Evolutionary conservation across 2,113 vertebrate genomes (phyloP), one percentile per base, ranked within the genome.

Genomic region (Vulpes vulpes): DNA sequence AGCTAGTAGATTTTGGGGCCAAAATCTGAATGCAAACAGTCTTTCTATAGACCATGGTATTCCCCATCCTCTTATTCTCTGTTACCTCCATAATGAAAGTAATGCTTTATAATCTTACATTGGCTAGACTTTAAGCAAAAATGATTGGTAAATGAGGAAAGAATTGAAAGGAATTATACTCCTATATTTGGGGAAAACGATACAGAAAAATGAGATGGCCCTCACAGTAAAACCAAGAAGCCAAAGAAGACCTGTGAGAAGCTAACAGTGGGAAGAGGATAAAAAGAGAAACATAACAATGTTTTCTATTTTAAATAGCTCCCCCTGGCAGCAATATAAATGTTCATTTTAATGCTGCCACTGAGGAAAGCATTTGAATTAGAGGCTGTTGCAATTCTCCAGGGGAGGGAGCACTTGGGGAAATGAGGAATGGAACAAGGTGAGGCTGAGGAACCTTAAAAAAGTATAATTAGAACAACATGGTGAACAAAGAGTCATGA

Each of bases 401-500:
- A 43, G 20, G 35, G 17, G 4, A 95, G 71, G 91, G 4, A 16
- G 20, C 74, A 3, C 12, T 82, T 64, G 9, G 62, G 23, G 20
- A 91, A 78, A 6, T 25, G 12, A 9, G 30, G 27, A 53, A 86
- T 16, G 35, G 10, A 65, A 12, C 16, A 35, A 38, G 32, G 2
- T 38, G 10, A 78, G 11, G 3, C 35, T n/a, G 30, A 78, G 1
- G 53, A 84, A 79, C 64, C 43, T 76, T 11, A 22, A 51, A 35
- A 73, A 73, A 49, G 17, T 20, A 19, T 35, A 89, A 22, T 49
- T 88, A 49, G 38, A 60, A 27, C 15, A 8, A 23, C 43, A 25
- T 0, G 17, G 8, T 30, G 2, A 17, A 55, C 2, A 5, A 11
- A 16, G 57, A 57, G 2, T 67, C 9, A 16, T 17, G n/a, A 17